Conservation (phyloP, 2,888 invertebrate genomes). For the Limnephilus marmoratus region DNA sequence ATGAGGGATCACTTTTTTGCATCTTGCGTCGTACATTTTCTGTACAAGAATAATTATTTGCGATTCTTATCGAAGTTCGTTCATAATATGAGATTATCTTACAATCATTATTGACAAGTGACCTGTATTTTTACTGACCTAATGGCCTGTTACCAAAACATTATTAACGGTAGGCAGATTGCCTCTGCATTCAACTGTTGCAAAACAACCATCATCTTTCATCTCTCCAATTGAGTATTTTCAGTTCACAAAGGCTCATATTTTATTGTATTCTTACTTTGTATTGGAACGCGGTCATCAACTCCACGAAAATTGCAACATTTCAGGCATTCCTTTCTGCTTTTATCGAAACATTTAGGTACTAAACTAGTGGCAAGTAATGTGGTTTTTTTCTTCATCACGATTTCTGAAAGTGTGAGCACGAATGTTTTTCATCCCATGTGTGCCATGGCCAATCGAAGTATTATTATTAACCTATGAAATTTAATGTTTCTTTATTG, state of each 20-base stretch:
- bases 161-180: not conserved
- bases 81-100: not conserved
- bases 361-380: conserved; percentile 65
- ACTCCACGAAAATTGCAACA: not conserved
- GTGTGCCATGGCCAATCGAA: conserved; percentile 38
- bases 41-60: not conserved
- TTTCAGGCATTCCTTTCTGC: not conserved
- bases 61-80: not conserved
- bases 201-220: not conserved
- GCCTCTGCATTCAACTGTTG: not conserved
- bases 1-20: too few relatives aligned
- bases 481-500: not conserved
- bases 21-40: not conserved
- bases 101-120: not conserved
- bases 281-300: conserved; percentile 17
- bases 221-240: not conserved
- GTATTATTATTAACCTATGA: not conserved
- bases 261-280: not conserved
- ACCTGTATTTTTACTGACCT: not conserved
- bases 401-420: conserved; percentile 29
- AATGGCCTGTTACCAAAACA: not conserved
- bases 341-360: conserved; percentile 59
- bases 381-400: conserved; percentile 59
- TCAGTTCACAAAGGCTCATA: not conserved
- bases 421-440: conserved; percentile 24